These are phyloP conservation scores for Cyrtorhinus lividipennis DNA, from an alignment of 1,140 invertebrate genomes.

Conservation along the genomic window DNA sequence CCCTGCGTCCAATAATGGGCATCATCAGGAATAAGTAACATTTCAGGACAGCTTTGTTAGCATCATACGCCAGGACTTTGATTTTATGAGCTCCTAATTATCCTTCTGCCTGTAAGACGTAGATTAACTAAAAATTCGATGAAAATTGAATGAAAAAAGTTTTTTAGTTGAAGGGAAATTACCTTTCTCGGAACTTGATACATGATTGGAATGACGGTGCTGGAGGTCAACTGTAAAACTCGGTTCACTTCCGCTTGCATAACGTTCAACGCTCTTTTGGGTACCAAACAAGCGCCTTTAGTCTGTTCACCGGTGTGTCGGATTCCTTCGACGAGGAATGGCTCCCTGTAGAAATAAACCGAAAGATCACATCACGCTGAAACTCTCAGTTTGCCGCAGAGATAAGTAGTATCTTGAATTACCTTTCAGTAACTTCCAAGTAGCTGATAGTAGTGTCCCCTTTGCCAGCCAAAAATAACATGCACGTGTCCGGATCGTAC, in stretches of 20 bases:
- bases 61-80: too few species aligned
- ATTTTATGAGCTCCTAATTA: too few species aligned
- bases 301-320: conserved; percentile 73
- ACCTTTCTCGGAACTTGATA: conserved; percentile 88
- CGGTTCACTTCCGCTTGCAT: conserved; percentile 92
- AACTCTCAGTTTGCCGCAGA: not conserved
- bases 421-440: conserved; percentile 62
- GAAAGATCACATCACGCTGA: not conserved
- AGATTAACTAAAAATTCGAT: too few species aligned
- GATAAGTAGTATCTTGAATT: conserved; percentile 11
- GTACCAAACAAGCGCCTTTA: conserved; percentile 78
- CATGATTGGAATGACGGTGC: conserved; percentile 75
- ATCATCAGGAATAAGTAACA: not conserved
- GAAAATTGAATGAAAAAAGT: too few species aligned
- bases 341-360: conserved; percentile 40
- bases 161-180: too few species aligned
- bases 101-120: too few species aligned
- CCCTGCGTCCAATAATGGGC: too few species aligned
- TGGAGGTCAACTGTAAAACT: conserved; percentile 67
- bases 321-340: conserved; percentile 67
- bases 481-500: conserved; percentile 80
- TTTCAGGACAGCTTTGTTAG: not conserved
- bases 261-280: conserved; percentile 78
- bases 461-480: conserved; percentile 88
- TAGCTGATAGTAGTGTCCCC: conserved; percentile 76